Base-by-base conservation (phyloP, 92 coral and sea anemone genomes). In the Phenganax marumi region DNA sequence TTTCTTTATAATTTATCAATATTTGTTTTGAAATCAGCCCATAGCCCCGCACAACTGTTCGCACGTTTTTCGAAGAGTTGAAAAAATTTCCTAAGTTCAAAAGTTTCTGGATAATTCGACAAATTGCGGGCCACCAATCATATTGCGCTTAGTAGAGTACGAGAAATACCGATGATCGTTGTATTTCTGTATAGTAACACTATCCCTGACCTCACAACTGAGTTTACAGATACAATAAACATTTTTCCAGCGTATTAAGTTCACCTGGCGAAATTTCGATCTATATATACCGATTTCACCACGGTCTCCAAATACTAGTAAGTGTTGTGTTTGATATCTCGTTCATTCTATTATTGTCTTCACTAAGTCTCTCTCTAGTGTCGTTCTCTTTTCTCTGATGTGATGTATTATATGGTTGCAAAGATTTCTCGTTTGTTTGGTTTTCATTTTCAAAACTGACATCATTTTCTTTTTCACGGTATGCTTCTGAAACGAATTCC, bases 221-320 rank as follows among this genome's bases (percentile, higher is more conserved):
- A n/a, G n/a, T 5, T 33, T 33, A 33, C 43, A 33, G 5, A 33
- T 33, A 1, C 43, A 65, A 3, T 65, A 23, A 2, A 12, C 25
- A 65, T 17, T 65, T 22, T 17, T 69, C 8, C 13, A 19, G 26
- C 24, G 50, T 24, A 25, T 12, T 69, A 26, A 33, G 43, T 33
- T 33, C 43, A 33, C 5, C 3, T 1, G 5, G 43, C 43, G 43
- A 33, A 33, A 33, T 33, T 33, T 33, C 5, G 43, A 33, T 33
- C 63, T 7, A 56, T 1, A 21, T 21, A 56, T 56, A n/a, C n/a
- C 60, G n/a, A 6, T 72, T 72, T 24, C 43, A 72, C 77, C 77
- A 72, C n/a, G 77, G 77, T 13, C 77, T 52, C 77, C 77, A 72
- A 46, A 72, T 72, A 19, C 12, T 50, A 11, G 77, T 46, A 11